A percentile compares a stretch with the other conserved stretches of the same genome.
phyloP scores from a whole-genome alignment of 2,888 invertebrate genomes.

The Epiblema foenella region DNA sequence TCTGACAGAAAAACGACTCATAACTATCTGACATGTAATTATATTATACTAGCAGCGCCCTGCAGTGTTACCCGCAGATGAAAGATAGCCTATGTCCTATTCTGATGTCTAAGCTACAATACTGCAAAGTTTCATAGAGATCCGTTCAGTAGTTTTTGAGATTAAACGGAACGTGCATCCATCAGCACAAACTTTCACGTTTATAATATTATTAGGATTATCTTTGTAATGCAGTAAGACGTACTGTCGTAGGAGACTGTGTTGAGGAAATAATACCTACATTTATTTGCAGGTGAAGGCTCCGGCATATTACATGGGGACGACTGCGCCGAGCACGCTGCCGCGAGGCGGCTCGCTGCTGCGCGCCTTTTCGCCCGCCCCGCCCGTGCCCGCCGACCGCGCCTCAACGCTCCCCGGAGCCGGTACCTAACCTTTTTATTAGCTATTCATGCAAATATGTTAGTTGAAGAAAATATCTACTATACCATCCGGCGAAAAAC shows the following conservation, averaged over 20 bases:
- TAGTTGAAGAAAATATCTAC: neutral
- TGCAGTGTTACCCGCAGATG: too few species aligned
- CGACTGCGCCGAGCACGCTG: conserved; percentile 84
- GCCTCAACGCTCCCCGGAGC: conserved; percentile 79
- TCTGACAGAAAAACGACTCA: neutral
- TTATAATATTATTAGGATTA: too few species aligned
- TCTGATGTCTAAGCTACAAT: too few species aligned
- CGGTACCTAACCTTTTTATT: conserved; percentile 51
- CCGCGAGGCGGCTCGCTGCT: conserved; percentile 88
- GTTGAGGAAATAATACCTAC: neutral
- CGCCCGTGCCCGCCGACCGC: conserved; percentile 85
- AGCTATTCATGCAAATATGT: neutral
- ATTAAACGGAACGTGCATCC: too few species aligned
- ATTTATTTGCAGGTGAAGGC: conserved; percentile 71
- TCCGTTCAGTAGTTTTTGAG: too few species aligned
- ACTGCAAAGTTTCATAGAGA: too few species aligned
- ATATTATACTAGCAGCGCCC: too few species aligned
- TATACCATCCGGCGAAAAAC: neutral
- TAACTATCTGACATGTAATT: neutral
- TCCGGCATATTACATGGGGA: conserved; percentile 90
- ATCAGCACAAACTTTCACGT: too few species aligned
- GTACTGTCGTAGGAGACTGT: neutral
- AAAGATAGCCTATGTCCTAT: too few species aligned
- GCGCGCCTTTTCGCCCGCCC: conserved; percentile 88
- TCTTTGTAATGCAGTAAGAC: too few species aligned